These are phyloP conservation scores for Nipponia nippon DNA, from an alignment of 2,113 vertebrate species.

Conservation along the genomic window DNA sequence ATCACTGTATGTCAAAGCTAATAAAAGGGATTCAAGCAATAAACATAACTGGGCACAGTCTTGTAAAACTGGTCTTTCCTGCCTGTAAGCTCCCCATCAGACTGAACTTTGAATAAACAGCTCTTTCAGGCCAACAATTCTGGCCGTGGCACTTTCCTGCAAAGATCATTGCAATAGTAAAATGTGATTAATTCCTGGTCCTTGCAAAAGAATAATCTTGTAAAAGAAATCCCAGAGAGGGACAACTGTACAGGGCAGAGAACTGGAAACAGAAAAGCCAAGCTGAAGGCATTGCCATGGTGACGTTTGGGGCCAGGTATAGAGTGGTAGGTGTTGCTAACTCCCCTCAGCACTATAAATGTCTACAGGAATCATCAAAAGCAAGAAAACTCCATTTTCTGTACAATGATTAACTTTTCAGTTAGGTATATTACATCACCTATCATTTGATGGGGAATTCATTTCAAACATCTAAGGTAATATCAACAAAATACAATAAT, in stretches of 20 bases:
- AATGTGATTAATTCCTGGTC: neutral
- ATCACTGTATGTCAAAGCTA: conserved; percentile 8
- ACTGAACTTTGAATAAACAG: neutral
- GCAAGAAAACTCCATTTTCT: neutral
- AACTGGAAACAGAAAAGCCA: neutral
- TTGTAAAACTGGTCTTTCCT: conserved; percentile 38
- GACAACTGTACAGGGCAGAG: neutral
- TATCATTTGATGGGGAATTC: neutral
- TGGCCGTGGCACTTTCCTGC: neutral
- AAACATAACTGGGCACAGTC: neutral
- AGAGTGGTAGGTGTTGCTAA: neutral
- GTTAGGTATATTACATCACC: conserved; percentile 2
- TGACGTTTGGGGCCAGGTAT: neutral
- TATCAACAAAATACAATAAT: conserved; percentile 63
- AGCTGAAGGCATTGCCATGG: neutral
- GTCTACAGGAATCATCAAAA: neutral
- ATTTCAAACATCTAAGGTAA: conserved; percentile 16
- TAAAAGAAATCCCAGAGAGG: neutral
- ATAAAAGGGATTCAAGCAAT: conserved; percentile 23
- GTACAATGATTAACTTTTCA: neutral
- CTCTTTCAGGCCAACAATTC: neutral
- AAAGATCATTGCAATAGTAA: neutral
- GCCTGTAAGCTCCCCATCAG: neutral
- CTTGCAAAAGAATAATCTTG: neutral
- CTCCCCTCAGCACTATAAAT: neutral